Base-by-base conservation (phyloP, 2,888 invertebrate genomes). In the Uloborus plumipes region DNA sequence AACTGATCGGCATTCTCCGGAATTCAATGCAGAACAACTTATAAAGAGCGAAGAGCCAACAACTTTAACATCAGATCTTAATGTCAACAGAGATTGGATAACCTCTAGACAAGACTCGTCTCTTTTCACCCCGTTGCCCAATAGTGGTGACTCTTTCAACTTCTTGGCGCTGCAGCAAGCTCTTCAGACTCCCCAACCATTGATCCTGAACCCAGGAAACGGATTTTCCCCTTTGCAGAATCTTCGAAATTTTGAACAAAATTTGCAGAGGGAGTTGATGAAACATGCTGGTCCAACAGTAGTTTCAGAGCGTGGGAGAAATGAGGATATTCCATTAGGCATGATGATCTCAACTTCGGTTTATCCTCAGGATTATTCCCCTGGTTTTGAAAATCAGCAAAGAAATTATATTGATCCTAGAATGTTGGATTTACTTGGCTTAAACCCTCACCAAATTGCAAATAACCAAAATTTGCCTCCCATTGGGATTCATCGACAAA, bases 241-340 rank as follows among this genome's bases (percentile, higher is more conserved):
- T 26, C 47, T 79, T 0, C 62, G 70, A n/a, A 69, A 80, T 49
- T 80, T 80, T 6, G 80, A 80, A 51, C 58, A 74, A 0, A 80
- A 70, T 64, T 26, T 74, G 14, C 53, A 69, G 1, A 65, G 47
- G 47, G 71, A 79, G 55, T 16, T 73, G 2, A 22, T 26, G n/a
- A 73, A 69, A 3, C 58, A 51, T 1, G 20, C 16, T 26, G 26
- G 47, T 31, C 62, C 39, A 39, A 39, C n/a, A 26, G 47, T 31
- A 18, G 39, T 39, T 7, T 13, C 26, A 15, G 26, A 15, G 1
- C 39, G 47, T 39, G 61, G 26, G 26, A 26, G 26, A 26, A 26
- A 26, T 26, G 26, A 26, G 4, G 26, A 61, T 20, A 4, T 39
- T 4, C 72, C 72, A 9, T 51, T 61, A 16, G 67, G 66, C 18